Evolutionary conservation across 23 tunicate genomes (phyloP).

Genomic region (Trididemnum clinides): DNA sequence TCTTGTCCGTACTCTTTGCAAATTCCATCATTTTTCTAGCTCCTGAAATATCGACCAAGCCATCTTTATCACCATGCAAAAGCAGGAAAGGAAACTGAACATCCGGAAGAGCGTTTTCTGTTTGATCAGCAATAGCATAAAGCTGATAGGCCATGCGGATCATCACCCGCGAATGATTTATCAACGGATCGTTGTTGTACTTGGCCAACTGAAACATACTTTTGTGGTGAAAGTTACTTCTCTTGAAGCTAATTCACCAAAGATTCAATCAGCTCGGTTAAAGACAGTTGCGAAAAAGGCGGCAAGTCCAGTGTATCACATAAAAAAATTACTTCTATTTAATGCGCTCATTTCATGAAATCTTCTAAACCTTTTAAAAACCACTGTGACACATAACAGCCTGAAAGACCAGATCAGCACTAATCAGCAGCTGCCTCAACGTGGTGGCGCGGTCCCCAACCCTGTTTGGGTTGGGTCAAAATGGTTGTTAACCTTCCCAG

Average conservation of each 20-base stretch:
- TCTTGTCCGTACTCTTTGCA: slow-evolving; percentile 69
- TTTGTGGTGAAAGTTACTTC: too few species aligned
- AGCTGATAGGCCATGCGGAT: slow-evolving; percentile 50
- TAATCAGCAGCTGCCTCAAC: too few species aligned
- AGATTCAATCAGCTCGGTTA: too few species aligned
- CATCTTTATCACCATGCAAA: slow-evolving; percentile 71
- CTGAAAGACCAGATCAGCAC: too few species aligned
- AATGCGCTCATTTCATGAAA: too few species aligned
- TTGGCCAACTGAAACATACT: slow-evolving; percentile 47
- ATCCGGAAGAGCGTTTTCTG: neutral
- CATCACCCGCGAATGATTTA: slow-evolving; percentile 24
- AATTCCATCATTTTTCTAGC: slow-evolving; percentile 42
- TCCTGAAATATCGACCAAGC: slow-evolving; percentile 46
- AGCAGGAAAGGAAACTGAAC: slow-evolving; percentile 63
- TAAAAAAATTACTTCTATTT: neutral
- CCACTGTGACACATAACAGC: too few species aligned
- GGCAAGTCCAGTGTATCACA: neutral
- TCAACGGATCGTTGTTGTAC: slow-evolving; percentile 67
- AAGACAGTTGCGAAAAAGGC: neutral
- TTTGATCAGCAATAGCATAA: neutral
- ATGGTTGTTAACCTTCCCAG: too few species aligned
- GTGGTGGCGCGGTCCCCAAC: too few species aligned
- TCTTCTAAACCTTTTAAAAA: too few species aligned
- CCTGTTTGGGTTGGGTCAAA: too few species aligned
- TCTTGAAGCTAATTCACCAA: too few species aligned